phyloP scores from a whole-genome alignment of 2,113 vertebrate genomes.

The Ailuropoda melanoleuca region DNA sequence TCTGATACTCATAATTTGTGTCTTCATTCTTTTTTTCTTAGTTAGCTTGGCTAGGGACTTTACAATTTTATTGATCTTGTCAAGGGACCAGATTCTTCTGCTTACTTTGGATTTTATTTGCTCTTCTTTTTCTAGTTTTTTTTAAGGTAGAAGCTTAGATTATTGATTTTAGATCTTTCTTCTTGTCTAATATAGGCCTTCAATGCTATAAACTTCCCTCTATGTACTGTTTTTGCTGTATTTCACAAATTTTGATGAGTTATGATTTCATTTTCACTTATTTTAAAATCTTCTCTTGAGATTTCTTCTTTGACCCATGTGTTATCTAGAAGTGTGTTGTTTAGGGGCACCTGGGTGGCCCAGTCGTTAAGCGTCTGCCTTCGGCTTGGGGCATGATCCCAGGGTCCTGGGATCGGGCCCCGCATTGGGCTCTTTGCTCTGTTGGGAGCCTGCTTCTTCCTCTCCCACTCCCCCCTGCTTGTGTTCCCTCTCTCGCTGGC shows the following conservation, averaged over 20 bases:
- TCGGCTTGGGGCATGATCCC: not conserved
- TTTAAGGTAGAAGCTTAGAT: not conserved
- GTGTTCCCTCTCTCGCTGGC: not conserved
- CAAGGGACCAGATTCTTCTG: not conserved
- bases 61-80: not conserved
- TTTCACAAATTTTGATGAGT: not conserved
- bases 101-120: constrained; percentile 10
- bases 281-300: not conserved
- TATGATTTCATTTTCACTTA: not conserved
- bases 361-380: not conserved
- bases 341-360: not conserved
- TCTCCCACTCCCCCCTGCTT: not conserved
- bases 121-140: not conserved
- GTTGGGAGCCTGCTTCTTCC: not conserved
- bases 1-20: not conserved
- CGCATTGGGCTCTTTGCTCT: not conserved
- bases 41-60: not conserved
- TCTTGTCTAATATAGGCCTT: not conserved
- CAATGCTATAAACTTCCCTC: not conserved
- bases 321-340: not conserved
- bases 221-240: not conserved
- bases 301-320: not conserved
- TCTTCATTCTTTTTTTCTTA: not conserved
- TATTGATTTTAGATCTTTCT: not conserved
- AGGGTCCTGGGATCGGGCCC: not conserved